Conservation (phyloP, 2,888 invertebrate species). For the Hirtodrosophila trivittata region DNA sequence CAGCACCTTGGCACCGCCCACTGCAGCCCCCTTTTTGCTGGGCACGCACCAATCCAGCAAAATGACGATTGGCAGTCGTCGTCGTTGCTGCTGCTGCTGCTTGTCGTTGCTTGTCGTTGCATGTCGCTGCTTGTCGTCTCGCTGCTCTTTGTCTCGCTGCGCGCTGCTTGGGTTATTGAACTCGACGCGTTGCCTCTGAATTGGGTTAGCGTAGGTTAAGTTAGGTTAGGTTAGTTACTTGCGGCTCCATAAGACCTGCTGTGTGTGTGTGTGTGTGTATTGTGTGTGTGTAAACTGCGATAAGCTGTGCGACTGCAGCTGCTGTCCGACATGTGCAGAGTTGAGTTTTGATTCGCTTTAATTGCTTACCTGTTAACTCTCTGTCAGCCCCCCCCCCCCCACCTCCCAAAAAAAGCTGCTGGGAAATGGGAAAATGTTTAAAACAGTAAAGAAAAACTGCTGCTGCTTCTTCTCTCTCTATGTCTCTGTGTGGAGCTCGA, state of each 20-base stretch:
- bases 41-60: constrained; percentile 5
- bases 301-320: constrained; percentile 45
- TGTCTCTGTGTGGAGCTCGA: background rate
- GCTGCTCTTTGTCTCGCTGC: background rate
- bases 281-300: constrained; percentile 54
- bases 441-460: too few species aligned
- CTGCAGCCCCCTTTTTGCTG: too few species aligned
- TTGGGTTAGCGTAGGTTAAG: constrained; percentile 76
- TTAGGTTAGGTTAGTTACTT: constrained; percentile 57
- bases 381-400: background rate
- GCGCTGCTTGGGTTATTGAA: constrained; percentile 65
- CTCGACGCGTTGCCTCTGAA: constrained; percentile 65
- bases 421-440: too few species aligned
- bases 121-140: constrained; percentile 3
- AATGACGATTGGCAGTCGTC: constrained; percentile 45
- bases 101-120: constrained; percentile 12
- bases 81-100: constrained; percentile 9
- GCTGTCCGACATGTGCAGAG: constrained; percentile 24
- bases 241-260: constrained; percentile 23
- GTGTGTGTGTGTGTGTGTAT: constrained; percentile 9
- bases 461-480: too few species aligned
- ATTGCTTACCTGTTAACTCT: constrained; percentile 42
- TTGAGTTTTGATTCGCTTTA: constrained; percentile 59
- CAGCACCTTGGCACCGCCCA: too few species aligned
- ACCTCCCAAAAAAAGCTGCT: too few species aligned